Conservation (phyloP, 2,888 invertebrate genomes). For the Folsomia candida region DNA sequence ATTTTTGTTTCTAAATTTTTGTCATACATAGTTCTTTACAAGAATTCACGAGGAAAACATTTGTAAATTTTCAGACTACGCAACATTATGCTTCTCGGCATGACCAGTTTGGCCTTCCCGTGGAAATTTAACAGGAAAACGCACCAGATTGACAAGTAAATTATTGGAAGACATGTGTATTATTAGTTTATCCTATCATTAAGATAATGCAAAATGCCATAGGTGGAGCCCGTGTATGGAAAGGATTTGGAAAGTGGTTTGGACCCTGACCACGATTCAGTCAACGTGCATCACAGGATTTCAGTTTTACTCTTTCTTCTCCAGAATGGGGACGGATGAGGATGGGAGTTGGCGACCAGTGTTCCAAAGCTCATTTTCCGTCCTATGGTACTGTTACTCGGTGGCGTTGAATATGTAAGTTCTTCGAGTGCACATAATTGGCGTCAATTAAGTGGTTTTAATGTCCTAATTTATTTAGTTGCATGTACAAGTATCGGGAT, state of each 20-base stretch:
- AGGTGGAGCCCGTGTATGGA: conserved; percentile 8
- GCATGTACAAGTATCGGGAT: conserved; percentile 22
- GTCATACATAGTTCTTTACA: too few species aligned
- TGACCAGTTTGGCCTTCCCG: conserved; percentile 21
- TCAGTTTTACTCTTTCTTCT: conserved; percentile 24
- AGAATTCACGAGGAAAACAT: too few species aligned
- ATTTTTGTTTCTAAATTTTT: too few species aligned
- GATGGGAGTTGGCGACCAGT: conserved; percentile 18
- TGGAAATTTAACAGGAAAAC: conserved; percentile 30
- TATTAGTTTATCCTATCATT: too few species aligned
- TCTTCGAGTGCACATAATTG: too few species aligned
- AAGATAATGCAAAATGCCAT: too few species aligned
- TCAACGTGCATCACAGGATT: conserved; percentile 18
- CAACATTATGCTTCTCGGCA: too few species aligned
- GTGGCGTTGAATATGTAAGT: conserved; percentile 22
- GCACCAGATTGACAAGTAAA: conserved; percentile 22
- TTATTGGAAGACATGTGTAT: too few species aligned
- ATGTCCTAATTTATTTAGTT: too few species aligned
- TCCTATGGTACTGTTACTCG: conserved; percentile 23
- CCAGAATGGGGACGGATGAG: not conserved
- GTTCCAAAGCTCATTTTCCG: conserved; percentile 23
- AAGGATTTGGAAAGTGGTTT: conserved; percentile 12
- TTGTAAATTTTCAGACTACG: too few species aligned
- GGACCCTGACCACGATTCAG: too few species aligned
- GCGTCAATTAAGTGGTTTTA: too few species aligned